A percentile compares a stretch with the other conserved stretches of the same genome.
phyloP scores from a whole-genome alignment of 2,113 vertebrate species.

The Plotosus lineatus region DNA sequence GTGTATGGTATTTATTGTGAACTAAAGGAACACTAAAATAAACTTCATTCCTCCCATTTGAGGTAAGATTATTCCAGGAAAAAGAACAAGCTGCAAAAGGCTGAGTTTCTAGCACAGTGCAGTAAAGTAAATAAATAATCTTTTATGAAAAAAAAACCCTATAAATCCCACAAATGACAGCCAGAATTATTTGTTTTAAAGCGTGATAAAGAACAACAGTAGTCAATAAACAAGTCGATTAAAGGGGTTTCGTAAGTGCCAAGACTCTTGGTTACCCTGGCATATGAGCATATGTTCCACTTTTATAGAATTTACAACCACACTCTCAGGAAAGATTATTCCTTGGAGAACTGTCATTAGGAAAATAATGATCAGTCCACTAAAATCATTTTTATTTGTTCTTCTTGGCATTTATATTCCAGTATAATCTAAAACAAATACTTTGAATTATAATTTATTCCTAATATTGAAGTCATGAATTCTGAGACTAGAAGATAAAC shows the following conservation, averaged over 20 bases:
- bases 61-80: slow-evolving; percentile 37
- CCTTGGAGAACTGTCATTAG: background rate
- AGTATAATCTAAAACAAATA: slow-evolving; percentile 18
- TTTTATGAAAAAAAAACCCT: background rate
- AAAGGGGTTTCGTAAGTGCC: background rate
- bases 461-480: slow-evolving; percentile 5
- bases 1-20: slow-evolving; percentile 20
- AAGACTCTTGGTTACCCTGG: background rate
- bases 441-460: slow-evolving; percentile 9
- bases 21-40: slow-evolving; percentile 1
- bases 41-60: slow-evolving; percentile 17
- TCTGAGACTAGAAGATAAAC: slow-evolving; percentile 15
- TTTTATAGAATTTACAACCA: slow-evolving; percentile 5
- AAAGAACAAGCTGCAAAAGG: slow-evolving; percentile 2
- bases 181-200: background rate
- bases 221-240: slow-evolving; percentile 4
- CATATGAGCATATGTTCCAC: background rate
- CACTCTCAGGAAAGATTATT: background rate
- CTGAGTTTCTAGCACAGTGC: slow-evolving; percentile 5
- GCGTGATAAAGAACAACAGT: slow-evolving; percentile 2
- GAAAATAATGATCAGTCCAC: background rate
- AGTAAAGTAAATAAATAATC: slow-evolving; percentile 25
- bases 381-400: background rate
- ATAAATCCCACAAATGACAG: background rate
- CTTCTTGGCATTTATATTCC: slow-evolving; percentile 17